phyloP scores from a whole-genome alignment of 2,113 vertebrate species.

The Gavia stellata region DNA sequence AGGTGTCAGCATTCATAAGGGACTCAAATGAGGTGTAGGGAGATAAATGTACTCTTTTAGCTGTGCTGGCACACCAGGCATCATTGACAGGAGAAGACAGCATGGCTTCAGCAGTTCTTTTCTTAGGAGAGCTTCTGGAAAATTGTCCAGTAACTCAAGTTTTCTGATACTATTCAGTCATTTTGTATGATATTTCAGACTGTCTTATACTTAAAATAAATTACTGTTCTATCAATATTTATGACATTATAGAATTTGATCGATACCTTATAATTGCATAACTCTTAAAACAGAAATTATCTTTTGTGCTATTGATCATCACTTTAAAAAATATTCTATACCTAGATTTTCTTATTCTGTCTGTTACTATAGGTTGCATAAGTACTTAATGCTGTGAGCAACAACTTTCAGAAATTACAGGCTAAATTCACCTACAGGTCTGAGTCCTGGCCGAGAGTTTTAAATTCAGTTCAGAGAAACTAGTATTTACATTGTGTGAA shows the following conservation, averaged over 20 bases:
- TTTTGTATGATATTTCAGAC: neutral
- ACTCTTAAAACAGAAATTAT: neutral
- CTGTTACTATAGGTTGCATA: neutral
- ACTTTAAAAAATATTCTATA: neutral
- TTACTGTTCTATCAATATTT: neutral
- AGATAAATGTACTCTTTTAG: conserved; percentile 63
- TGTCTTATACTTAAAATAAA: neutral
- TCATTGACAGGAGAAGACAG: conserved; percentile 6
- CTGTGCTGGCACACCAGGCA: neutral
- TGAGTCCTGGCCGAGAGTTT: neutral
- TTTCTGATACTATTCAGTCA: neutral
- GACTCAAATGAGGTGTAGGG: conserved; percentile 68
- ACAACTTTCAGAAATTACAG: neutral
- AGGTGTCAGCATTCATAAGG: conserved; percentile 75
- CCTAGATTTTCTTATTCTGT: neutral
- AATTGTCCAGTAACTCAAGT: neutral
- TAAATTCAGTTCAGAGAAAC: neutral
- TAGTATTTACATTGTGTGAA: neutral
- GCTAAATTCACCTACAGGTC: neutral
- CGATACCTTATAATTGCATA: neutral
- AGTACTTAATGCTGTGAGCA: neutral
- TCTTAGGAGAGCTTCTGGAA: conserved; percentile 1
- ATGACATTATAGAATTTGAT: neutral
- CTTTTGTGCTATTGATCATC: neutral
- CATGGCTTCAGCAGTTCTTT: neutral